A percentile compares a stretch with the other conserved stretches of the same genome.
phyloP scores from a whole-genome alignment of 2,888 invertebrate genomes.

The Lypha dubia region DNA sequence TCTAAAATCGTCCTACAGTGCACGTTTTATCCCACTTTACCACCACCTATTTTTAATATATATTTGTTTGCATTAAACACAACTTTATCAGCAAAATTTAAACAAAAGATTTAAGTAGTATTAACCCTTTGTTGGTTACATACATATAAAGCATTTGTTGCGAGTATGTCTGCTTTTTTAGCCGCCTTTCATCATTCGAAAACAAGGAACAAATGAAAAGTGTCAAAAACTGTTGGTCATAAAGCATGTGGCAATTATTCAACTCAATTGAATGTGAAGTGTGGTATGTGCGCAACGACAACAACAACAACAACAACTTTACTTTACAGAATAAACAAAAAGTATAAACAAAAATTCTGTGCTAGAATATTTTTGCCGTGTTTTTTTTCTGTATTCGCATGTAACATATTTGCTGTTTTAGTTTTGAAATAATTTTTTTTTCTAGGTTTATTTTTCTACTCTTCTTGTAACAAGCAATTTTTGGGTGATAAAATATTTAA shows the following conservation, averaged over 20 bases:
- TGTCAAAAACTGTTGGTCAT: conserved; percentile 82
- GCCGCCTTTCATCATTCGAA: conserved; percentile 16
- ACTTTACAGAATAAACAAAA: conserved; percentile 58
- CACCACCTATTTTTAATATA: neutral
- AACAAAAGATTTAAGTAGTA: conserved; percentile 54
- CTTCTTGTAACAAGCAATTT: conserved; percentile 79
- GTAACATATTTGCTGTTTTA: conserved; percentile 41
- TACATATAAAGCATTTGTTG: neutral
- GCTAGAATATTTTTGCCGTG: conserved; percentile 51
- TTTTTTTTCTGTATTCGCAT: conserved; percentile 40
- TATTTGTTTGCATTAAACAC: neutral
- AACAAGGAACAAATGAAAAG: conserved; percentile 73
- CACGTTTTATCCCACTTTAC: neutral
- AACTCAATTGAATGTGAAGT: conserved; percentile 83
- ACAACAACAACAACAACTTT: conserved; percentile 21
- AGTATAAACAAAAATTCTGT: conserved; percentile 44
- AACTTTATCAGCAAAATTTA: conserved; percentile 38
- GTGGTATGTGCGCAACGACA: conserved; percentile 76
- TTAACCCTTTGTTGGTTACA: conserved; percentile 55
- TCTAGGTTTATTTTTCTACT: conserved; percentile 55
- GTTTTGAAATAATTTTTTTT: conserved; percentile 42
- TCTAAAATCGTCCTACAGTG: too few species aligned
- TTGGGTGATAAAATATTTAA: conserved; percentile 83
- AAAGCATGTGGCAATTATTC: conserved; percentile 82
- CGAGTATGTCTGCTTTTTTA: neutral